These are phyloP conservation scores for Pollimyrus isidori DNA, from an alignment of 2,113 vertebrate genomes.

Conservation along the genomic window DNA sequence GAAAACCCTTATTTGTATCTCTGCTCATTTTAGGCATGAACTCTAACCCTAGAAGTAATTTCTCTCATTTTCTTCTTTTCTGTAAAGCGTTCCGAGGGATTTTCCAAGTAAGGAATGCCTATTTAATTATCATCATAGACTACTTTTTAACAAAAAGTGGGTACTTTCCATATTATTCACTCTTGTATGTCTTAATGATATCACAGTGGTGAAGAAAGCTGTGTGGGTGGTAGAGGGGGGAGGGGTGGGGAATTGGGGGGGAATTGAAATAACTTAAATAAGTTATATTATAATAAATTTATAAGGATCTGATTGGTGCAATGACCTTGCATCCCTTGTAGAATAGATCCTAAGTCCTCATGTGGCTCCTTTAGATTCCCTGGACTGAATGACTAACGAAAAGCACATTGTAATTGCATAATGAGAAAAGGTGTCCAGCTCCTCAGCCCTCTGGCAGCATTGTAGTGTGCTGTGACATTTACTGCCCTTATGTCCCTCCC, in stretches of 20 bases:
- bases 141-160: neutral
- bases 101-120: conserved; percentile 7
- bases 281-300: neutral
- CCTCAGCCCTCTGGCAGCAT: conserved; percentile 15
- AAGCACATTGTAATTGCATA: conserved; percentile 21
- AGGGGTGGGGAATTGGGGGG: conserved; percentile 20
- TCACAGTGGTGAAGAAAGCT: neutral
- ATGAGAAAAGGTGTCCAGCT: conserved; percentile 19
- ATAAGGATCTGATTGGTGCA: conserved; percentile 37
- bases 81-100: neutral
- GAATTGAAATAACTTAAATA: neutral
- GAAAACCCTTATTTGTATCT: neutral
- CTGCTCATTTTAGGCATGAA: neutral
- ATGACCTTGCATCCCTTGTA: conserved; percentile 39
- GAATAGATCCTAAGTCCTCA: conserved; percentile 17
- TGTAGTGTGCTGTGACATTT: conserved; percentile 25
- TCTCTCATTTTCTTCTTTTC: conserved; percentile 3
- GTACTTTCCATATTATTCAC: neutral
- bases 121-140: neutral
- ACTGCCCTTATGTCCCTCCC: conserved; percentile 19
- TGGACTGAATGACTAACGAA: conserved; percentile 34
- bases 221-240: neutral
- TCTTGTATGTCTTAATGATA: neutral
- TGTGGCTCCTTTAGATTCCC: conserved; percentile 11
- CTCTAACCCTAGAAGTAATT: neutral